Base-by-base conservation (phyloP, 2,888 invertebrate genomes). In the Mimumesa dahlbomi region DNA sequence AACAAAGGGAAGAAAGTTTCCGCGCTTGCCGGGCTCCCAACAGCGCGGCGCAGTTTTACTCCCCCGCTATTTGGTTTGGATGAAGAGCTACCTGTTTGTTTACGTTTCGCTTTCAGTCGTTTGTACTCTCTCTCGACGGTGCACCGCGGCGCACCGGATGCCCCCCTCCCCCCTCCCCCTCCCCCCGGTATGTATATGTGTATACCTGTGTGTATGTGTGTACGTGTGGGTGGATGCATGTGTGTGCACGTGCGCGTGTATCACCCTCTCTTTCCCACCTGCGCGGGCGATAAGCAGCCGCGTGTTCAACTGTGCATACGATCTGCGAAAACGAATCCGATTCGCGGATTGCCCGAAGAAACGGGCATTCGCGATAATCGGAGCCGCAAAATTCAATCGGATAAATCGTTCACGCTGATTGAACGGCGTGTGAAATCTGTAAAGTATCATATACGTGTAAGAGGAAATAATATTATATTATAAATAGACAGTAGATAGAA, bases 41-140 rank as follows among this genome's bases (percentile, higher is more conserved):
- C 61, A 64, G 52, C 56, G 65, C 64, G 71, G 48, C 68, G 67
- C 72, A 79, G 75, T 83, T 84, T 83, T 81, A 84, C 84, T 81
- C 82, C 72, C 76, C 73, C 73, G 79, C 83, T 84, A 82, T 81
- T 82, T 78, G 82, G 81, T 84, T 80, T 83, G 82, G 81, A 81
- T 83, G 82, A 83, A 83, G 81, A 82, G 81, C 82, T 83, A 84
- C 83, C 84, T 84, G 84, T 84, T 84, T 84, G 84, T 84, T 83
- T 83, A 80, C 84, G 82, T 82, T 84, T 84, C 81, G 75, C 79
- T 82, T 81, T 83, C 82, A 77, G 69, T 75, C 81, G 79, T 79
- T 80, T 74, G 72, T 78, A 76, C 80, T 77, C 72, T 73, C 77
- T 77, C 78, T 73, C 75, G 66, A 67, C 78, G 78, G 54, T 75